Evolutionary conservation across 2,113 vertebrate species (phyloP).

Genomic region (Corynorhinus townsendii): DNA sequence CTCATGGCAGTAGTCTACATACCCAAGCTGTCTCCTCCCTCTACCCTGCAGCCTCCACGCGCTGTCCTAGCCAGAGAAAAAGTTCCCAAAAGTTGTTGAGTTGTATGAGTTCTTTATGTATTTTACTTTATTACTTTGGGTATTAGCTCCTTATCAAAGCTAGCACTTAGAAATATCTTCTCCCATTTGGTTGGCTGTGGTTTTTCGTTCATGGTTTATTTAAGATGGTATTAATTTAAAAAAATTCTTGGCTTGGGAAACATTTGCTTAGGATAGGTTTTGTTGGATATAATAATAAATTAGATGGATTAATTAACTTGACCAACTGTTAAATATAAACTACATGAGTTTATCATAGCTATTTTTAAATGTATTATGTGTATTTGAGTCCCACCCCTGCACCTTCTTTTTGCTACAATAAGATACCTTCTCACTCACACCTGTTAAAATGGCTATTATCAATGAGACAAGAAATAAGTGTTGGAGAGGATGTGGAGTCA

Average conservation of each 20-base stretch:
- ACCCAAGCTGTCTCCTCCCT: neutral
- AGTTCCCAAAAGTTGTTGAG: neutral
- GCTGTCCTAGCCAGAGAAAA: neutral
- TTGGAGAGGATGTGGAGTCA: neutral
- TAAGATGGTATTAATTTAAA: neutral
- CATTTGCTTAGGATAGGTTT: neutral
- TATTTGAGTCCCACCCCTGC: neutral
- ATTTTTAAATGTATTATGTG: neutral
- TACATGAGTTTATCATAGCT: neutral
- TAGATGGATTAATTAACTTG: neutral
- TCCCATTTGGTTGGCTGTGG: neutral
- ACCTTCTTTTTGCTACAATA: neutral
- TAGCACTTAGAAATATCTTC: neutral
- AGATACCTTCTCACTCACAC: neutral
- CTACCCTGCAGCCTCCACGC: neutral
- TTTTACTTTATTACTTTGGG: neutral
- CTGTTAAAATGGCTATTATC: neutral
- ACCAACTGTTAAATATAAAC: neutral
- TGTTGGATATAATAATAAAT: neutral
- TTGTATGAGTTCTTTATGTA: neutral
- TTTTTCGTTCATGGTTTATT: neutral
- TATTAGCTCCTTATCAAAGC: neutral
- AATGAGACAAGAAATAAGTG: neutral
- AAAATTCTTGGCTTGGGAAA: neutral
- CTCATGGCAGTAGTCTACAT: neutral